A percentile compares a stretch with the other conserved stretches of the same genome.
Evolutionary conservation across 2,797 vertebrate genomes (phyloP).

Genomic region (Meriones psammophilus): DNA sequence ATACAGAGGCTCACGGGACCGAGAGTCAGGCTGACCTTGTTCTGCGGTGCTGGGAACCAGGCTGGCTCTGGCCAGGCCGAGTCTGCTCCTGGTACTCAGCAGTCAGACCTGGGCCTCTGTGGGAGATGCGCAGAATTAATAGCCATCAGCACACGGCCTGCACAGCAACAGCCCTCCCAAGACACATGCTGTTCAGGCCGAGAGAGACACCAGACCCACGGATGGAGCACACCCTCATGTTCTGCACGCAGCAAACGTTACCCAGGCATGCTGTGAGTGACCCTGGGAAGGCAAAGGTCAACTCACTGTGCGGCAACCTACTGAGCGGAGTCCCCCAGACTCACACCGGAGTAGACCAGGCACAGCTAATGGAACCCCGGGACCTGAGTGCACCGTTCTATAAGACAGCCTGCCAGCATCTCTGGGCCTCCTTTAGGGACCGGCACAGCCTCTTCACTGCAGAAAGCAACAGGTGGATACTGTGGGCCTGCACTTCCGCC

Average conservation of each 20-base stretch:
- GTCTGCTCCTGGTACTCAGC: background rate
- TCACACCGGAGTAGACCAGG: background rate
- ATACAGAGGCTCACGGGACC: background rate
- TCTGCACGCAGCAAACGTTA: no score
- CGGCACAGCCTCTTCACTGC: background rate
- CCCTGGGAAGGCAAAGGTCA: background rate
- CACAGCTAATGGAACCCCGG: background rate
- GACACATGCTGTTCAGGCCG: background rate
- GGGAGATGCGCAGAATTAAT: background rate
- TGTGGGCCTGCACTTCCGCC: background rate
- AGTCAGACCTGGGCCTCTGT: background rate
- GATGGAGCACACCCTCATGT: no score
- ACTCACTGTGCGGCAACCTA: background rate
- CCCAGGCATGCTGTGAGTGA: background rate
- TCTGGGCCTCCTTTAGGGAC: background rate
- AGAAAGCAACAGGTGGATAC: background rate
- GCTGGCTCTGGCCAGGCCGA: slow-evolving; percentile 37
- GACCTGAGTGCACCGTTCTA: background rate
- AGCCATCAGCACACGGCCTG: background rate
- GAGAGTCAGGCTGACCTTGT: slow-evolving; percentile 19
- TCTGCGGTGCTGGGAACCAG: background rate
- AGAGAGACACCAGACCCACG: background rate
- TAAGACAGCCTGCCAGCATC: background rate
- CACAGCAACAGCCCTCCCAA: background rate
- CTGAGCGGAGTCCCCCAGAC: background rate